Conservation (phyloP, 2,797 vertebrate genomes). For the Helicolenus hilgendorfi region DNA sequence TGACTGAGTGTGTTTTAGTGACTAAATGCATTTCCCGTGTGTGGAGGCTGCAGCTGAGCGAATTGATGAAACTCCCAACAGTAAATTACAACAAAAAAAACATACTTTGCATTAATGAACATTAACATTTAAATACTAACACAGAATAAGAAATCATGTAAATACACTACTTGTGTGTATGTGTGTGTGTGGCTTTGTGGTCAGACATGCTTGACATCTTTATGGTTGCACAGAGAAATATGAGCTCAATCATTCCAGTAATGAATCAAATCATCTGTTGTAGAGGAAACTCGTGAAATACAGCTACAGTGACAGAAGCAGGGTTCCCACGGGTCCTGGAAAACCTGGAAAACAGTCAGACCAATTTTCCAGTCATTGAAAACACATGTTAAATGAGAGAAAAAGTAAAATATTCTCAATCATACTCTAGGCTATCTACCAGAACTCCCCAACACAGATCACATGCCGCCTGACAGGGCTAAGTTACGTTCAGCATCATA, state of each 20-base stretch:
- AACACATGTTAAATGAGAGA: background rate
- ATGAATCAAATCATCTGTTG: constrained; percentile 40
- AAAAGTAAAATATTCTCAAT: background rate
- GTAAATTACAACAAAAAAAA: background rate
- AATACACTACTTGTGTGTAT: background rate
- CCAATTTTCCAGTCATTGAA: background rate
- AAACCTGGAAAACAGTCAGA: background rate
- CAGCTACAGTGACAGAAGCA: background rate
- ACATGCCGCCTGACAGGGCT: rapidly evolving
- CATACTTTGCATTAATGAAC: background rate
- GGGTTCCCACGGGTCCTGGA: background rate
- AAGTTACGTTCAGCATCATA: background rate
- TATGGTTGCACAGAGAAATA: constrained; percentile 15
- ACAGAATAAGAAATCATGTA: background rate
- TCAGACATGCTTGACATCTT: constrained; percentile 20
- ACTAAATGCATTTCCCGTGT: constrained; percentile 14
- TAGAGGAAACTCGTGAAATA: background rate
- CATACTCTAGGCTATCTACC: background rate
- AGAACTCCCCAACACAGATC: background rate
- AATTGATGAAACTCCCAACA: background rate
- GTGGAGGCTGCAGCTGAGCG: background rate
- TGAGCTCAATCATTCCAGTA: constrained; percentile 11
- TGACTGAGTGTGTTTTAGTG: constrained; percentile 11
- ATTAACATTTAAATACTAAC: background rate
- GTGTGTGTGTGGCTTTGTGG: constrained; percentile 10